These are phyloP conservation scores for Zaprionus capensis DNA, from an alignment of 1,140 invertebrate genomes.

Conservation along the genomic window DNA sequence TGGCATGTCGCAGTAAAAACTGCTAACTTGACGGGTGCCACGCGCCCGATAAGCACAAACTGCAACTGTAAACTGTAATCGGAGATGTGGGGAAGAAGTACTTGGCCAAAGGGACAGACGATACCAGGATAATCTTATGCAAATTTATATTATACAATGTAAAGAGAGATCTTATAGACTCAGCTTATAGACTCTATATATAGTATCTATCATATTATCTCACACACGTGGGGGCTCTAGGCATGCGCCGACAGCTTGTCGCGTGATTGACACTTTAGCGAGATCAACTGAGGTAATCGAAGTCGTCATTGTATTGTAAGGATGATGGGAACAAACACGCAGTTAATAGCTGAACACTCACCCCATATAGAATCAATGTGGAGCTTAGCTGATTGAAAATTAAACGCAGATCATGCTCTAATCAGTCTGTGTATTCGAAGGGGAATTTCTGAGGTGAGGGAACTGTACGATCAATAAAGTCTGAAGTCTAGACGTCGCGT, in stretches of 20 bases:
- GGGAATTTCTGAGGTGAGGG: slow-evolving; percentile 9
- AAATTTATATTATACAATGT: background rate
- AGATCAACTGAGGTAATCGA: background rate
- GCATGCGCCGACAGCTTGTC: slow-evolving; percentile 18
- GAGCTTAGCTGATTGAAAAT: slow-evolving; percentile 17
- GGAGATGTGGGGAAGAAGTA: background rate
- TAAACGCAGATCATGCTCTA: slow-evolving; percentile 11
- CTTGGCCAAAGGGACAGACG: no score
- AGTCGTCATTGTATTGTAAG: slow-evolving; percentile 15
- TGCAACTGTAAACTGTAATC: slow-evolving; percentile 4
- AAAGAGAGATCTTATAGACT: background rate
- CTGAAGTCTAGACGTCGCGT: background rate
- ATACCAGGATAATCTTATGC: background rate
- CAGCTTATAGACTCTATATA: background rate
- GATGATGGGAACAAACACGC: slow-evolving; percentile 20
- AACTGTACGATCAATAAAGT: background rate
- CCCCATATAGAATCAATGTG: background rate
- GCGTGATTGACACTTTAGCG: slow-evolving; percentile 34
- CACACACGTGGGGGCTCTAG: background rate
- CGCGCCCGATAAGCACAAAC: slow-evolving; percentile 53
- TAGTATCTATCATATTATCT: background rate
- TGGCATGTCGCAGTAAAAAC: slow-evolving; percentile 19
- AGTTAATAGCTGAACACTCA: slow-evolving; percentile 23
- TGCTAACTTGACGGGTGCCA: slow-evolving; percentile 58
- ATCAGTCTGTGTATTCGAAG: background rate